These are phyloP conservation scores for Anser brachyrhynchus DNA, from an alignment of 2,113 vertebrate genomes.

Conservation along the genomic window DNA sequence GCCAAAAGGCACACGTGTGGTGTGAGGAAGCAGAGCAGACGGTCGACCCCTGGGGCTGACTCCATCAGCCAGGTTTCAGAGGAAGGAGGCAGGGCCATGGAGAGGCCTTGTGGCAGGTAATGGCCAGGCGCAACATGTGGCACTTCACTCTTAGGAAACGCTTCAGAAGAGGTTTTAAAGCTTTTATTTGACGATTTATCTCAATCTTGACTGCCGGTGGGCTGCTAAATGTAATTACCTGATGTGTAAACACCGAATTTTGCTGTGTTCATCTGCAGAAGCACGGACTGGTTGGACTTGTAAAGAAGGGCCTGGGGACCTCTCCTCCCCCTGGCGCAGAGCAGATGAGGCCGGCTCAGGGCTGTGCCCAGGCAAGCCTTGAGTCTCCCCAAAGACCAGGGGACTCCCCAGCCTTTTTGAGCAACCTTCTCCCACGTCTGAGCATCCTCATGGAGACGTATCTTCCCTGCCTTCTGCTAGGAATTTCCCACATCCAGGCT, in stretches of 20 bases:
- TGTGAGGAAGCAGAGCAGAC: neutral
- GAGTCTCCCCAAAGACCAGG: neutral
- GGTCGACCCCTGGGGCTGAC: rapidly evolving
- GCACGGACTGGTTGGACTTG: too few species aligned
- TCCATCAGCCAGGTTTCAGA: neutral
- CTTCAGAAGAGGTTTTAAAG: neutral
- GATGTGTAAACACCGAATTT: neutral
- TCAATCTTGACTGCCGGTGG: neutral
- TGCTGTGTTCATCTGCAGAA: neutral
- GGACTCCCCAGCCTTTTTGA: neutral
- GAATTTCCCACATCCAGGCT: rapidly evolving
- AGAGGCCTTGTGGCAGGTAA: neutral
- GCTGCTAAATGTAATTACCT: neutral
- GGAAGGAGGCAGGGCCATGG: rapidly evolving
- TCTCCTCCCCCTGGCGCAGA: neutral
- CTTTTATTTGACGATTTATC: neutral
- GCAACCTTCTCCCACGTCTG: neutral
- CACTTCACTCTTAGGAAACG: neutral
- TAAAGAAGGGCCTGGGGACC: neutral
- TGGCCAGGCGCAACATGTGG: neutral
- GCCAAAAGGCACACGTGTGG: neutral
- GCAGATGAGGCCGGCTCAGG: neutral
- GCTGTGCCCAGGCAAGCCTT: neutral
- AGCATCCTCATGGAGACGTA: neutral
- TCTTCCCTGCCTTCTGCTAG: neutral